Base-by-base conservation (phyloP, 2,888 invertebrate genomes). In the Campoplex nolae region DNA sequence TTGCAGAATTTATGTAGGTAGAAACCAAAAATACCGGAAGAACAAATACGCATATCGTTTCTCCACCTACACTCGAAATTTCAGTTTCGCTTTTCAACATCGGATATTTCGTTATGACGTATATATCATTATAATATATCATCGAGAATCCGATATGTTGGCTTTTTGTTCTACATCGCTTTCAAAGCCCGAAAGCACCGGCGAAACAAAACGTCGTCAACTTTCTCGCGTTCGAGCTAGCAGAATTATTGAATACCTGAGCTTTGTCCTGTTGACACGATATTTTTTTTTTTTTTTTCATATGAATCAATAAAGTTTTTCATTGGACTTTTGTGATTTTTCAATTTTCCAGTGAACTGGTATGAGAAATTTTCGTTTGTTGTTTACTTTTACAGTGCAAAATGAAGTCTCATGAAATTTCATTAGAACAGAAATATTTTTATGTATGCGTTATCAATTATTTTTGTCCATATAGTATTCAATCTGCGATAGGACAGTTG, bases 31-130 rank as follows among this genome's bases (percentile, higher is more conserved):
- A 78, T 62, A 70, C 71, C 84, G 87, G 84, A 84, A 87, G 80
- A 75, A 68, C 78, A 84, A 84, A 84, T 75, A 84, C 87, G 87
- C 87, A 82, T 84, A 70, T 51, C 77, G 74, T 78, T 79, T 54
- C 78, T 78, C 38, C 81, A 84, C 68, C 77, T 45, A 70, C 82
- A 76, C 54, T 58, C 81, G 23, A 58, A 75, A 75, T 48, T 65
- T 51, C 42, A 13, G 65, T 74, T 48, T 58, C 68, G 51, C 71
- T 83, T 70, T 82, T 70, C 58, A 42, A 70, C 45, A 71, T 84
- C 77, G 74, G 32, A 73, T 80, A 73, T 80, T 68, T 82, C 58
- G 65, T 65, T 71, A 62, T 84, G 84, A 78, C 82, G 84, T 77
- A 42, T 78, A 84, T 38, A 38, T 38, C 4, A 38, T 84, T 76